Evolutionary conservation across 1,140 invertebrate species (phyloP), one percentile per base, ranked within the genome.

Genomic region (Heliconius nattereri): DNA sequence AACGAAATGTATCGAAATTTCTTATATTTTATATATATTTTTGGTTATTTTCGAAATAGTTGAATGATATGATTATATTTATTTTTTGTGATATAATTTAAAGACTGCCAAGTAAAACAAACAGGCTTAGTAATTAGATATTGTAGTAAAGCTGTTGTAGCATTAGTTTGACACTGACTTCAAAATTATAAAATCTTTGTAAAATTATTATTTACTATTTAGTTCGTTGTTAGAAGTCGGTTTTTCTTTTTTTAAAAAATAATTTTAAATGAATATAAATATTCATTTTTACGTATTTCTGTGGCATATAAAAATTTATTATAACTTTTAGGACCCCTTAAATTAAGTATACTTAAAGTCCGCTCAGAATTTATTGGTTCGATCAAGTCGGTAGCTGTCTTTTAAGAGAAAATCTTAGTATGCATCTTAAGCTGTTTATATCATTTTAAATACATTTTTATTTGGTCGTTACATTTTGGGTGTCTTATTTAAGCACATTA

Each of bases 221-320:
- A 35, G 32, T 35, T 35, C 32, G 32, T 32, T 32, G 32, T 7
- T 32, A 32, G 32, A 32, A 32, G 32, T 32, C 32, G 32, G 32
- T 7, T 35, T 7, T 35, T 35, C 5, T 7, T 35, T 35, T 7
- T 35, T 35, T 0, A 35, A 7, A 35, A 35, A 35, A 7, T 35
- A 35, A 35, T 35, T 35, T 35, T 7, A 6, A 35, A 1, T 35
- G n/a, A 57, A 57, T 23, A 57, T 57, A 45, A 45, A 13, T 45
- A 75, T 75, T 79, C 78, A 81, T 84, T 84, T 84, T 84, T 81
- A 84, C 83, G 83, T 84, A 83, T 83, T 79, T 81, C 79, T 60
- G 79, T 76, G 52, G 79, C 78, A 72, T 83, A 80, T 85, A 71
- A 85, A 78, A 76, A 78, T 84, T 85, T 85, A 85, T 85, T 83